Conservation (phyloP, 2,888 invertebrate species). For the Acrobasis repandana region DNA sequence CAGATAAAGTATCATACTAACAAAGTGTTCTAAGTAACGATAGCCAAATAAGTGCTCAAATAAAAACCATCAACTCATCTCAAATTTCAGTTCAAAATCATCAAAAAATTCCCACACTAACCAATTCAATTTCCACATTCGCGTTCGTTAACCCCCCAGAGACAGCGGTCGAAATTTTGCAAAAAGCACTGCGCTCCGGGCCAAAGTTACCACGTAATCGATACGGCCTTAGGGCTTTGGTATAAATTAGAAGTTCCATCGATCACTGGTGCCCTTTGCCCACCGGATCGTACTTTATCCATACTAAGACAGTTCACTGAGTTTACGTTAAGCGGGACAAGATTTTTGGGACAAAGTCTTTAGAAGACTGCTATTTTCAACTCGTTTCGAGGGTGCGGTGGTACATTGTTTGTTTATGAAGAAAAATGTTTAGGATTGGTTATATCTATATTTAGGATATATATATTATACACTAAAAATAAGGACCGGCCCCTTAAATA, state of each 20-base stretch:
- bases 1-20: too few species aligned
- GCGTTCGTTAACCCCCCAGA: constrained; percentile 53
- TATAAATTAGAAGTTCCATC: constrained; percentile 81
- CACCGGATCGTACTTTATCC: constrained; percentile 77
- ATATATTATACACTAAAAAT: too few species aligned
- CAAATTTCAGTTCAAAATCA: constrained; percentile 15
- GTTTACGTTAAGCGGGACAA: constrained; percentile 48
- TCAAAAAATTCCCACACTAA: constrained; percentile 39
- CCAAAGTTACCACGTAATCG: constrained; percentile 74
- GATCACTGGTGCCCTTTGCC: constrained; percentile 80
- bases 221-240: constrained; percentile 81
- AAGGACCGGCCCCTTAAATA: too few species aligned
- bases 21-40: too few species aligned
- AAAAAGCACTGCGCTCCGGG: constrained; percentile 64
- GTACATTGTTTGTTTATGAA: too few species aligned
- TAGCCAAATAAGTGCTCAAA: too few species aligned
- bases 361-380: neutral
- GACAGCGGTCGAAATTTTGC: constrained; percentile 60
- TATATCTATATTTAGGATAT: too few species aligned
- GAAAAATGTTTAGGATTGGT: too few species aligned
- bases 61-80: neutral
- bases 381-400: neutral
- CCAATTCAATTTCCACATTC: constrained; percentile 42
- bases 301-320: constrained; percentile 73
- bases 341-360: constrained; percentile 41